phyloP scores from a whole-genome alignment of 1,140 invertebrate species.

The Eueides isabella region DNA sequence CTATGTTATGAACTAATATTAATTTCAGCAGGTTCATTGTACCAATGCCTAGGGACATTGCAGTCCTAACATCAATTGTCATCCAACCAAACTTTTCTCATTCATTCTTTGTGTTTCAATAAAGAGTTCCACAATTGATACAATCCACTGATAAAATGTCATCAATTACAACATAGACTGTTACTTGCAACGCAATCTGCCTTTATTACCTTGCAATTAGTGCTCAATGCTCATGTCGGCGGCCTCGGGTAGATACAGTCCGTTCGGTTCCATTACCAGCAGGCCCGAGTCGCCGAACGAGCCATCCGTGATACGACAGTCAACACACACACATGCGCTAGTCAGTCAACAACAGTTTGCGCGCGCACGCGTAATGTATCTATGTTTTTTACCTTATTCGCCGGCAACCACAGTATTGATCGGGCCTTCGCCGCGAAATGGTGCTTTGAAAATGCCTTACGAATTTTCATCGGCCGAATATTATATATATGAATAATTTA shows the following conservation, averaged over 20 bases:
- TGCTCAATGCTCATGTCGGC: constrained; percentile 34
- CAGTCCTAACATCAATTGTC: neutral
- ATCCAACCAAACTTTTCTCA: neutral
- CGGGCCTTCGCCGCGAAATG: constrained; percentile 71
- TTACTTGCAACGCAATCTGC: constrained; percentile 32
- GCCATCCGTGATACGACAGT: constrained; percentile 41
- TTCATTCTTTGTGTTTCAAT: neutral
- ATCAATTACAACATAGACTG: constrained; percentile 30
- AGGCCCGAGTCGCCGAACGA: constrained; percentile 35
- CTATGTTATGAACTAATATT: no score
- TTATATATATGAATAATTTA: constrained; percentile 45
- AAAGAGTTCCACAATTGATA: constrained; percentile 12
- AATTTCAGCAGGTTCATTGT: no score
- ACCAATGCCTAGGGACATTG: neutral
- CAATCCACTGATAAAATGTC: constrained; percentile 16
- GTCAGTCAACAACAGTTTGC: constrained; percentile 75
- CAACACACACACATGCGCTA: constrained; percentile 60
- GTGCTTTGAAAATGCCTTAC: constrained; percentile 70
- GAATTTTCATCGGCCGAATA: constrained; percentile 57
- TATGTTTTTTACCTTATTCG: constrained; percentile 73
- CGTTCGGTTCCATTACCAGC: constrained; percentile 34
- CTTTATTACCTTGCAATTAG: constrained; percentile 46
- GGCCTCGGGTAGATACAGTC: constrained; percentile 47
- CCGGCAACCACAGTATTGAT: constrained; percentile 76
- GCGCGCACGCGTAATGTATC: constrained; percentile 69